phyloP scores from a whole-genome alignment of 2,888 invertebrate species.

The Dryococelus australis region DNA sequence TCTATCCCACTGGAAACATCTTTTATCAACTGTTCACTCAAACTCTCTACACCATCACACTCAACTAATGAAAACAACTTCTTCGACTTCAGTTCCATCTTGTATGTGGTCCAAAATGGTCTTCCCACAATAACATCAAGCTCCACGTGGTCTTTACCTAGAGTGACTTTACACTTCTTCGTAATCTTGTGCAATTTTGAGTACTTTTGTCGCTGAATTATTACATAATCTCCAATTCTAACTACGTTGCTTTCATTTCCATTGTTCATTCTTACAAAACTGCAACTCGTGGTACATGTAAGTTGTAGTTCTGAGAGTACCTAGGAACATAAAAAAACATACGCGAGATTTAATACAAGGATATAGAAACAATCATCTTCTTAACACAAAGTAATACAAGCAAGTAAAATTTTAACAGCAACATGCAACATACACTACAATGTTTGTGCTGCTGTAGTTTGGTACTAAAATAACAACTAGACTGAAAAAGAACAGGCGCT shows the following conservation, averaged over 20 bases:
- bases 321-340: background rate
- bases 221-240: conserved; percentile 73
- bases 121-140: conserved; percentile 72
- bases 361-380: background rate
- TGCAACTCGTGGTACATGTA: background rate
- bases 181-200: conserved; percentile 76
- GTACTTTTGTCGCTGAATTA: conserved; percentile 80
- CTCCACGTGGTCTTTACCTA: conserved; percentile 76
- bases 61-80: conserved; percentile 63
- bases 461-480: no score
- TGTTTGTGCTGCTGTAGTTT: no score
- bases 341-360: background rate
- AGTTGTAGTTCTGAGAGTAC: background rate
- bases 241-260: conserved; percentile 58
- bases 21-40: conserved; percentile 70
- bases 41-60: conserved; percentile 61
- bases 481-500: no score
- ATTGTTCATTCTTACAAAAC: background rate
- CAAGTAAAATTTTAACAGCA: no score
- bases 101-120: conserved; percentile 77
- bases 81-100: conserved; percentile 70
- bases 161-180: conserved; percentile 67
- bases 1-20: conserved; percentile 74
- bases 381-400: no score
- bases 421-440: no score